Base-by-base conservation (phyloP, 2,113 vertebrate species). In the Nothocercus nigrocapillus region DNA sequence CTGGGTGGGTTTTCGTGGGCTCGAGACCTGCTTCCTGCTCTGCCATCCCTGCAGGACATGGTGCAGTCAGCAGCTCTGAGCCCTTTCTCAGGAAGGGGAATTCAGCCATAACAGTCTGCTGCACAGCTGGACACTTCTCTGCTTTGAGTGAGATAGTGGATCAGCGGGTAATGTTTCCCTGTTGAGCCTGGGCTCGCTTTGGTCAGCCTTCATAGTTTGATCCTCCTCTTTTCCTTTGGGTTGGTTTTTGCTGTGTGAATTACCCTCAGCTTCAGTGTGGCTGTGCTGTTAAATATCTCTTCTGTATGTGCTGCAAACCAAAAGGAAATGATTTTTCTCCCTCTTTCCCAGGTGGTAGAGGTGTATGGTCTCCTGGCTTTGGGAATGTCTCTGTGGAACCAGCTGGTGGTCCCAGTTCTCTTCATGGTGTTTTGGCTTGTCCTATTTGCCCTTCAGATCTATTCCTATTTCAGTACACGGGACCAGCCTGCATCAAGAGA, bases 381-480 rank as follows among this genome's bases (percentile, higher is more conserved):
- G 96, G 99, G 99, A 24, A 99, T 99, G 99, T 99, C 99, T 89
- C 97, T 99, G 53, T 99, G 99, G 99, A 99, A 99, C 97, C 99
- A 99, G 96, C 98, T 99, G 90, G 99, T 99, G 2, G 98, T 99
- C 90, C 99, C 99, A 3, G 99, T 99, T 78, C 98, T 99, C 51
- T 99, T 99, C 96, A 99, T 99, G 99, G 99, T 99, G 91, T 99
- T 99, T 93, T 99, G 99, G 99, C 98, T 99, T n/a, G 98, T 99
- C 92, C 98, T 99, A 67, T 99, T 99, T 66, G 98, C 99, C 74
- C 98, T 99, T 96, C 99, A 99, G 98, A 99, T 99, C 96, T 99
- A 99, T 97, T 99, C 99, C 24, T 99, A 99, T 96, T 99, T 99
- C 95, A 99, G 99, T 96, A 99, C 99, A 74, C 97, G 99, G 58